phyloP scores from a whole-genome alignment of 2,888 invertebrate genomes.

The Reticulitermes lucifugus region DNA sequence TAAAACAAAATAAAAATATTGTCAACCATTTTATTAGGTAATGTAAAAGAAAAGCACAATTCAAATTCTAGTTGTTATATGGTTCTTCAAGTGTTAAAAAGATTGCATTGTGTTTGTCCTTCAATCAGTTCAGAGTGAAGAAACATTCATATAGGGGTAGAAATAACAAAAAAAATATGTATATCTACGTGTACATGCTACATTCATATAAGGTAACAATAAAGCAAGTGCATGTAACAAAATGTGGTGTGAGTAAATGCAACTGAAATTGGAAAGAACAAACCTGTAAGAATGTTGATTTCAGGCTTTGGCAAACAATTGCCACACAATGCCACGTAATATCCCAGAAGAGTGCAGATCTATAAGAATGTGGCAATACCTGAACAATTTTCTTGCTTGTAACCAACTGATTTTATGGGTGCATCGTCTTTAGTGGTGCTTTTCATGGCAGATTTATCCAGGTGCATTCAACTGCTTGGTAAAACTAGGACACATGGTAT shows the following conservation, averaged over 20 bases:
- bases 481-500: background rate
- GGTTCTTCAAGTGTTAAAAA: conserved; percentile 14
- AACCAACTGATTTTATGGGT: background rate
- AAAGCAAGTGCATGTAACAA: conserved; percentile 1
- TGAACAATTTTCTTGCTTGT: background rate
- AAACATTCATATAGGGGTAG: background rate
- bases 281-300: background rate
- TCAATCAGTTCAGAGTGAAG: background rate
- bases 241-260: conserved; percentile 17
- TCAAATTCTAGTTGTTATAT: background rate
- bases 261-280: background rate
- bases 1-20: conserved; percentile 31
- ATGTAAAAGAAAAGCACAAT: conserved; percentile 9
- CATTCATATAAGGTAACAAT: background rate
- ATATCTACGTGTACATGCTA: background rate
- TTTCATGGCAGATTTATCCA: background rate
- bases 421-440: background rate
- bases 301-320: too few species aligned
- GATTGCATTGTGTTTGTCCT: conserved; percentile 18
- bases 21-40: conserved; percentile 12
- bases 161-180: background rate
- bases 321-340: too few species aligned
- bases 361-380: background rate
- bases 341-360: too few species aligned
- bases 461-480: background rate